Percentiles rank a stretch among this genome's conserved stretches.
phyloP scores from a whole-genome alignment of 2,888 invertebrate species.

The Dermolepida albohirtum region DNA sequence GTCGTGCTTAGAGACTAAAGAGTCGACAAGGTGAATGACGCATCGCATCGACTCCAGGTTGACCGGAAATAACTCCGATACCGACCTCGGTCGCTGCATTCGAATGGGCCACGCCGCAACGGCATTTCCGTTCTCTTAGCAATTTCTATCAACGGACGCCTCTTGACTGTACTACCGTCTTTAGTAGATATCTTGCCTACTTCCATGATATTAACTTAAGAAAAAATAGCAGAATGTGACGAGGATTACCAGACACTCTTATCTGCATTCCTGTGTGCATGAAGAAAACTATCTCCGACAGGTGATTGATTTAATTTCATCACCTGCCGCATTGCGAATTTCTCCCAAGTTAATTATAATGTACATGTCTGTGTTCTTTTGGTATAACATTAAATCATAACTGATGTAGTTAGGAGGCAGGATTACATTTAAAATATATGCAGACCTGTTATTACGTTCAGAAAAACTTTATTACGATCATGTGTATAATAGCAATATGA shows the following conservation, averaged over 20 bases:
- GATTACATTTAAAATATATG: too few species aligned
- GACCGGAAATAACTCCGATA: constrained; percentile 36
- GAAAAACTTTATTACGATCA: too few species aligned
- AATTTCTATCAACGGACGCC: neutral
- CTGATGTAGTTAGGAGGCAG: too few species aligned
- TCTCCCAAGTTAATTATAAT: neutral
- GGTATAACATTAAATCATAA: too few species aligned
- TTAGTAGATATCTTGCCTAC: too few species aligned
- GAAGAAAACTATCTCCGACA: neutral
- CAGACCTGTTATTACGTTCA: too few species aligned
- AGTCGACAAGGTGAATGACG: constrained; percentile 17
- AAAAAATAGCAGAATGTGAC: too few species aligned
- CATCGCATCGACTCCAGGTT: constrained; percentile 6
- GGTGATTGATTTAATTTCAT: constrained; percentile 6
- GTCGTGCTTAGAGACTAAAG: too few species aligned
- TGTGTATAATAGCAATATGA: too few species aligned
- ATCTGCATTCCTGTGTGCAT: neutral
- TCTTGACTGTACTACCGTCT: too few species aligned
- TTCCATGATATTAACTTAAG: too few species aligned
- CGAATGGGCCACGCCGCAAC: constrained; percentile 7
- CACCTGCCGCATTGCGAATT: constrained; percentile 7
- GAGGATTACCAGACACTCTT: neutral
- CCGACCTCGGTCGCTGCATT: constrained; percentile 35
- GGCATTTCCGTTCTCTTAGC: constrained; percentile 32
- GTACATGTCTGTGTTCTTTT: too few species aligned